Percentiles rank a stretch among this genome's conserved stretches.
phyloP scores from a whole-genome alignment of 2,888 invertebrate species.

The Drosophila picticornis region DNA sequence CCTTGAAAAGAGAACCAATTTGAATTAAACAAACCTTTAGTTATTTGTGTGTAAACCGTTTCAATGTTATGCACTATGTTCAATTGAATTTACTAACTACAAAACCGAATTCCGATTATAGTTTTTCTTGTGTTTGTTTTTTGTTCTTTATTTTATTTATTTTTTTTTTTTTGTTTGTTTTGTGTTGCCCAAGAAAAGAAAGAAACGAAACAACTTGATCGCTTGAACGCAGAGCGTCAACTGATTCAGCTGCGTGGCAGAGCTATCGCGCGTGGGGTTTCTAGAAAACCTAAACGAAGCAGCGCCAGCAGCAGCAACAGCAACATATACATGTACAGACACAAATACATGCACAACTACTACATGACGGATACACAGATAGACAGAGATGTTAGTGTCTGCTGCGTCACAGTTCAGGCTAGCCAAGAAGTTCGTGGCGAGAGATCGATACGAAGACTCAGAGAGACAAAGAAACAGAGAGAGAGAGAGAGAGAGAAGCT shows the following conservation, averaged over 20 bases:
- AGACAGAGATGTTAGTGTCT: constrained; percentile 5
- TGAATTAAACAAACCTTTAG: constrained; percentile 60
- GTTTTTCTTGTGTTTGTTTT: constrained; percentile 10
- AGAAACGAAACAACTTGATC: constrained; percentile 71
- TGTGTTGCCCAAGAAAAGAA: constrained; percentile 10
- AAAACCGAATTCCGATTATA: constrained; percentile 11
- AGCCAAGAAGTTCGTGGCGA: background rate
- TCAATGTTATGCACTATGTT: background rate
- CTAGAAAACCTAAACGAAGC: constrained; percentile 23
- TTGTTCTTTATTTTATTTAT: too few relatives aligned
- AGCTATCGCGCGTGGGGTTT: constrained; percentile 56
- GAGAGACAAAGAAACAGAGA: background rate
- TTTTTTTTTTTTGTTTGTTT: background rate
- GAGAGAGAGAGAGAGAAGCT: background rate
- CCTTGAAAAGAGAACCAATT: constrained; percentile 51
- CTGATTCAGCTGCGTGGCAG: constrained; percentile 67
- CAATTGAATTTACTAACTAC: constrained; percentile 10
- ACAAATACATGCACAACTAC: constrained; percentile 4
- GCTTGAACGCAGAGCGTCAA: constrained; percentile 70
- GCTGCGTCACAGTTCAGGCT: constrained; percentile 16
- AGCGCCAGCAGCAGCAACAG: constrained; percentile 28
- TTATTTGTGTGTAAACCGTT: background rate
- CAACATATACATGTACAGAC: constrained; percentile 10
- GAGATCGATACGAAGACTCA: constrained; percentile 10
- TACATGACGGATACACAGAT: constrained; percentile 7